phyloP scores from a whole-genome alignment of 2,888 invertebrate species.

The Synanthedon myopaeformis region DNA sequence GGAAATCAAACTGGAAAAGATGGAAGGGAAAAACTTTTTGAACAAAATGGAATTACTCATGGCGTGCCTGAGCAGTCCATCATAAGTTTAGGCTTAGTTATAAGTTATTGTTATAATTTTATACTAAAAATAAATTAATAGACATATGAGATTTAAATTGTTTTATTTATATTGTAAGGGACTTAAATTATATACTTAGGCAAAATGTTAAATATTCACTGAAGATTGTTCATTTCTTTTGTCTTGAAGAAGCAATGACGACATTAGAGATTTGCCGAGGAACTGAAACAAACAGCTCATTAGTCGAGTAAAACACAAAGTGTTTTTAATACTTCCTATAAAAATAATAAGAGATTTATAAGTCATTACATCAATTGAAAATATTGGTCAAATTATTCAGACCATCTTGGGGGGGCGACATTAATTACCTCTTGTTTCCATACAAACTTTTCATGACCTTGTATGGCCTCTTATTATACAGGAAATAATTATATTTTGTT shows the following conservation, averaged over 20 bases:
- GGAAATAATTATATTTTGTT: too few species aligned
- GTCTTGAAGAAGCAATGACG: constrained; percentile 41
- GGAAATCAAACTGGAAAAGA: constrained; percentile 89
- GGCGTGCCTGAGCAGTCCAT: constrained; percentile 87
- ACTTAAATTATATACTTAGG: constrained; percentile 63
- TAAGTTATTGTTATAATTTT: constrained; percentile 9
- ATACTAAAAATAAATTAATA: constrained; percentile 14
- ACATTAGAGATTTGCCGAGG: constrained; percentile 43
- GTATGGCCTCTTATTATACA: too few species aligned
- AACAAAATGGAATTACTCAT: constrained; percentile 97
- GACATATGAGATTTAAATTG: constrained; percentile 29
- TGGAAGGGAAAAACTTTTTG: constrained; percentile 96
- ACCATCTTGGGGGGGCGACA: too few species aligned
- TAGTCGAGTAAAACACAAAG: too few species aligned
- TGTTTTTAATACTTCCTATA: too few species aligned
- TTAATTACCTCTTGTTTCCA: too few species aligned
- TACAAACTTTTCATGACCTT: too few species aligned
- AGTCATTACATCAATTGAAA: too few species aligned
- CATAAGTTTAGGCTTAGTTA: constrained; percentile 24
- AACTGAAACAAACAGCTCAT: constrained; percentile 40
- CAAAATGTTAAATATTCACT: constrained; percentile 66
- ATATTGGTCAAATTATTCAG: too few species aligned
- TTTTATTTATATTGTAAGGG: constrained; percentile 48
- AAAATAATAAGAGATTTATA: too few species aligned
- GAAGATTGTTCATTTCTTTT: constrained; percentile 63